Base-by-base conservation (phyloP, 2,888 invertebrate species). In the Cancer borealis region DNA sequence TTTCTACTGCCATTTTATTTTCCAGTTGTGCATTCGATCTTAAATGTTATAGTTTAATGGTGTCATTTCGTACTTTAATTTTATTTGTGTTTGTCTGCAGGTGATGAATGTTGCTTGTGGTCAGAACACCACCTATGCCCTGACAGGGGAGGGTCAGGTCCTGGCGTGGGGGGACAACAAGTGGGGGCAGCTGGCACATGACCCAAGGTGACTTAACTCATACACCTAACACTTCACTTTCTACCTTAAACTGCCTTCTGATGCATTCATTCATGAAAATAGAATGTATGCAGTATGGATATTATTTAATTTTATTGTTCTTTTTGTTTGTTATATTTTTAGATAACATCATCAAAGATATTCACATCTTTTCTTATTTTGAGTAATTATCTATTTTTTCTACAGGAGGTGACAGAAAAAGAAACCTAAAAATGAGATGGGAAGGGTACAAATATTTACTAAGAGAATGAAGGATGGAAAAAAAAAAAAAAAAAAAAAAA, bases 121-220 rank as follows among this genome's bases (percentile, higher is more conserved):
- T 21, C 95, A 95, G 90, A 95, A 93, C 91, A 95, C 95, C 54
- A 95, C 95, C 2, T 95, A 95, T 73, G 97, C 97, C 17, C 96
- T 97, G 93, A 97, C 97, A 87, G 96, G 96, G 45, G 96, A 97
- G 96, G 98, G 97, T 96, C 97, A 97, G 93, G 97, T 98, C 95
- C 98, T 97, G 97, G 97, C 97, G 21, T 98, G 98, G 97, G 99
- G 99, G 47, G 98, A 98, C 96, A 98, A 98, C 96, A 97, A 97
- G 95, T 98, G 97, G 96, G 98, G 98, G 39, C 98, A 98, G 96
- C 96, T 98, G 93, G 98, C 98, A 21, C 95, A 95, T 84, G 95
- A 95, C 89, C 95, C 95, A 49, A 93, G 94, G 95, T 95, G 79
- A 90, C 39, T 39, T 45, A 2, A 8, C 8, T 17, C 45, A 30